Base-by-base conservation (phyloP, 2,797 vertebrate species). In the Muraenolepis orangiensis region DNA sequence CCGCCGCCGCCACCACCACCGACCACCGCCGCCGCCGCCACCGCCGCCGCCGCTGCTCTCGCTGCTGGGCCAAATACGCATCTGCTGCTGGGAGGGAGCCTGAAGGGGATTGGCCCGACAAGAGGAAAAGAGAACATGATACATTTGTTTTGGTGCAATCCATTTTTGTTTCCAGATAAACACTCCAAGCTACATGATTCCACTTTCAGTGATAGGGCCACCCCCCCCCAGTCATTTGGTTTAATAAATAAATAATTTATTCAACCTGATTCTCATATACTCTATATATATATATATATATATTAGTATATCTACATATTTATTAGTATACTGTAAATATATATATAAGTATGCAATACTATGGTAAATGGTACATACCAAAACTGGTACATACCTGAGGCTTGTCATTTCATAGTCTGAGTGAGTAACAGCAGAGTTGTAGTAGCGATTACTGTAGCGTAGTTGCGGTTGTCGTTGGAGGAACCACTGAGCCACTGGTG, bases 401-500 rank as follows among this genome's bases (percentile, higher is more conserved):
- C 96, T 98, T 89, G 96, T 96, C 96, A 96, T 97, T 92, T 98
- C 96, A 74, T 95, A 98, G 94, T 97, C 96, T 68, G 95, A 92
- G 90, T 95, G 95, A 80, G 95, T 95, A 74, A 96, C 95, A 72
- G 95, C 95, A 86, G 94, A 95, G 88, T 95, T 96, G 92, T 96
- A 98, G 87, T 96, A 97, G 85, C 96, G 94, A 93, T 95, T 97
- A 91, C 96, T 96, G 92, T 97, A 97, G 87, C 96, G 89, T 97
- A 97, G 90, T 95, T 95, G 84, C 95, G 94, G 95, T 97, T 96
- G 91, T 97, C 96, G 74, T 95, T 96, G 93, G 96, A 97, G 93
- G 96, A 98, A 91, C 96, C 96, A 87, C 96, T 98, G 96, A 98
- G 84, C 96, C 96, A 92, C 96, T 98, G 88, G 4, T 81, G 74